Conservation (phyloP, 53 echinoderm and acorn worm genomes). For the Patiria pectinifera region DNA sequence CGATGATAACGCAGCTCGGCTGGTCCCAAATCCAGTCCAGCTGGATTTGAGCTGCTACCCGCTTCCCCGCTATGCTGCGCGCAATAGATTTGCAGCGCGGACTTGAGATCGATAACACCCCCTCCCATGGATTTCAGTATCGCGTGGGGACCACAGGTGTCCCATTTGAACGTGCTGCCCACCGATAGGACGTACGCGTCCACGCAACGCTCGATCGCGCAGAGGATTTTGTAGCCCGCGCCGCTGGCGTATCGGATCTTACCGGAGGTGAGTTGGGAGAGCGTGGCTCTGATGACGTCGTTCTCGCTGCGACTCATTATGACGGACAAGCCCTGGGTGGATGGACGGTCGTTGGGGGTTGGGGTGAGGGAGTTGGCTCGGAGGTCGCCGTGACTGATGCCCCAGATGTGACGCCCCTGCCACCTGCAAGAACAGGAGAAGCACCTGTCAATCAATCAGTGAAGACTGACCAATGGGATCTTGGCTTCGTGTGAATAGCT, state of each 20-base stretch:
- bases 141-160: slow-evolving; percentile 94
- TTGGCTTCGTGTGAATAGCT: too few relatives aligned
- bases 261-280: slow-evolving; percentile 53
- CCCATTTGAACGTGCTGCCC: slow-evolving; percentile 95
- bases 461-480: too few relatives aligned
- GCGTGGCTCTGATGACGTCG: slow-evolving; percentile 62
- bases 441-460: too few relatives aligned
- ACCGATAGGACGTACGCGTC: slow-evolving; percentile 90
- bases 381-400: slow-evolving; percentile 72
- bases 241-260: slow-evolving; percentile 81
- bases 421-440: slow-evolving; percentile 65
- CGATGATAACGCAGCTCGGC: slow-evolving; percentile 71
- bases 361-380: slow-evolving; percentile 66
- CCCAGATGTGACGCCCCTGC: slow-evolving; percentile 83
- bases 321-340: slow-evolving; percentile 48
- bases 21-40: slow-evolving; percentile 24
- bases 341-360: neutral
- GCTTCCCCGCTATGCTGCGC: neutral
- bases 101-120: slow-evolving; percentile 71
- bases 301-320: slow-evolving; percentile 83
- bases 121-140: slow-evolving; percentile 81
- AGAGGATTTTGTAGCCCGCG: slow-evolving; percentile 91
- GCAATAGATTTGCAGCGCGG: slow-evolving; percentile 31
- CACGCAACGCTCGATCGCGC: slow-evolving; percentile 75
- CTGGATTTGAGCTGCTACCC: neutral